phyloP scores from a whole-genome alignment of 2,888 invertebrate species.

The Tryphoninae sp. region DNA sequence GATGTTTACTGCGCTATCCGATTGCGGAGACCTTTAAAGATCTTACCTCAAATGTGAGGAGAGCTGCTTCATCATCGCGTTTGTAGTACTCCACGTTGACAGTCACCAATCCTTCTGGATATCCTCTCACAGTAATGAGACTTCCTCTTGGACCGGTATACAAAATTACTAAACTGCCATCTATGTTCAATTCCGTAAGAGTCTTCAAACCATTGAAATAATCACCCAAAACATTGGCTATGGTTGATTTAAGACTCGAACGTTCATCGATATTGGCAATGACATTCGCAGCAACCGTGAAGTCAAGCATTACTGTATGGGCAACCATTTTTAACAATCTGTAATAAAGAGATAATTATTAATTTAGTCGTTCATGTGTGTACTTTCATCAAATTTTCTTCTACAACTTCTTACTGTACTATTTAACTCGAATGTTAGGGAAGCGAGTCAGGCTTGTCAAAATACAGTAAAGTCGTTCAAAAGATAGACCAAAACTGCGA shows the following conservation, averaged over 20 bases:
- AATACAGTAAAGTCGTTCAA: too few species aligned
- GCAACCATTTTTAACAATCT: constrained; percentile 85
- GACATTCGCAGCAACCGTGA: constrained; percentile 87
- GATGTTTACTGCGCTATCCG: background rate
- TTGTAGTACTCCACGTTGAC: constrained; percentile 92
- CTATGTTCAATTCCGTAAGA: constrained; percentile 86
- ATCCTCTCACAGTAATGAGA: constrained; percentile 88
- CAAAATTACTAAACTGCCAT: constrained; percentile 87
- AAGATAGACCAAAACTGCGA: background rate
- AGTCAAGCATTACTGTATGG: constrained; percentile 90
- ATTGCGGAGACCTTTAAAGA: background rate
- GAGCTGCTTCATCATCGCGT: constrained; percentile 87
- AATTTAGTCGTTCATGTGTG: background rate
- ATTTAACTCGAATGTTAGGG: too few species aligned
- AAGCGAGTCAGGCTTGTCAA: too few species aligned
- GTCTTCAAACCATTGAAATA: constrained; percentile 88
- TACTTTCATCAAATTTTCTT: background rate
- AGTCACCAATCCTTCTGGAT: constrained; percentile 89
- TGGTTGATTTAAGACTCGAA: constrained; percentile 85
- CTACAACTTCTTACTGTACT: too few species aligned
- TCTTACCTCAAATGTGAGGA: constrained; percentile 90
- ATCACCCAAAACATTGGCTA: constrained; percentile 88
- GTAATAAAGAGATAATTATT: background rate
- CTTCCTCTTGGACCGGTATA: constrained; percentile 88
- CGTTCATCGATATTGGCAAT: constrained; percentile 87